Evolutionary conservation across 2,888 invertebrate species (phyloP), one percentile per base, ranked within the genome.

Genomic region (Hypomecis punctinalis): DNA sequence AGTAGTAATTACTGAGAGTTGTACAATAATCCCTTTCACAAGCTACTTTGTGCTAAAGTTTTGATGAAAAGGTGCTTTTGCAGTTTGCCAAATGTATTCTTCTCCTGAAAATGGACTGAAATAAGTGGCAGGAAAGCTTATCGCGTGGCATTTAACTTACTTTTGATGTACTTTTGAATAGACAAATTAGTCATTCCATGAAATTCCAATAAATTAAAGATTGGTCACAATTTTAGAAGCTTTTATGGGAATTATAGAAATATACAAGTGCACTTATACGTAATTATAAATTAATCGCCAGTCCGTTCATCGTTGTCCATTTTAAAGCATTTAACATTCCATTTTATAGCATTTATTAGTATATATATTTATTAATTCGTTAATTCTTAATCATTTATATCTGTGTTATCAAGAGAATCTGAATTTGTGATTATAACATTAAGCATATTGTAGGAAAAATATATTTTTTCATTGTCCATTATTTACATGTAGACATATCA

Each of bases 401-500:
- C 51, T 47, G 40, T 10, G 5, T 47, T 46, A 33, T 53, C 47
- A 11, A 35, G 46, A 35, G 54, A 59, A 59, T 54, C 60, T 55
- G 49, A 55, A 64, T 51, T 51, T 64, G 55, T 60, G 59, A 63
- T 63, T 6, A 10, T 59, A 13, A 43, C 6, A 46, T 11, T 53
- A 60, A 51, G 53, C 46, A 47, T 53, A 43, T 40, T 9, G 6
- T 39, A 8, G 5, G 7, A 39, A 51, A 37, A 11, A 51, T 51
- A 11, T 49, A 49, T 11, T n/a, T 48, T 7, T 48, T n/a, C 10
- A 35, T n/a, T 48, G n/a, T 35, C 10, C 8, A 37, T 51, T 35
- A 48, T 48, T 10, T 10, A 10, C 23, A 23, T 23, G 10, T 58
- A 66, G 63, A 75, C 71, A 72, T 69, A 74, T 71, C 69, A 70